Evolutionary conservation across 35 echinoderm and acorn worm species (phyloP), one percentile per base, ranked within the genome.

Genomic region (Ophiothrix spiculata): DNA sequence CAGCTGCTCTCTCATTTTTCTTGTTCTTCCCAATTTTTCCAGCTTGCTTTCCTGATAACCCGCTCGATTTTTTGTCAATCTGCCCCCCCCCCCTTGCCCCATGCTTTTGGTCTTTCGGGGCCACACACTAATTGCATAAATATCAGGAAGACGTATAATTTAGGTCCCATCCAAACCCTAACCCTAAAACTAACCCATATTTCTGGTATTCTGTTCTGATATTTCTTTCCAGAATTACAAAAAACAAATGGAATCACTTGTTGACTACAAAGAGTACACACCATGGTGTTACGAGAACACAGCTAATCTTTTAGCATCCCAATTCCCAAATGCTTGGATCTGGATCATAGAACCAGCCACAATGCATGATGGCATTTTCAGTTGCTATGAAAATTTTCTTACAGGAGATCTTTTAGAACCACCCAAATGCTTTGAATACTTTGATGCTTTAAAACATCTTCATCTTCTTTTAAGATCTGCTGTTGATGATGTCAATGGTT

Each of bases 351-450:
- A 86, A 35, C 86, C 91, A 25, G 34, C n/a, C 33, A 83, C 76
- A 36, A 79, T 85, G 54, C 87, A 89, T 86, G 91, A 88, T 39
- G 54, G 49, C 1, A 86, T 69, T 33, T 93, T 93, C 39, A 93
- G 87, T 42, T 93, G 91, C 64, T 93, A 80, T 86, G 87, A 89
- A 31, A 93, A 93, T 33, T 89, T 93, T 74, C 40, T 93, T 4
- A 23, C 64, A 14, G 35, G 87, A 75, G 63, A 79, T 49, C 36
- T 85, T 33, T 38, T 89, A 75, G 81, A 87, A 28, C 35, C 87
- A 32, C 86, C 91, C 37, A 56, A 75, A 31, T 85, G 42, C 78
- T 75, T 64, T 39, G 29, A 85, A n/a, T 39, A 88, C 21, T 25
- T 34, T 75, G 82, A 89, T 38, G 81, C 81, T 12, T 85, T 93